phyloP scores from a whole-genome alignment of 1,140 invertebrate species.

The Drosophila kepulauana region DNA sequence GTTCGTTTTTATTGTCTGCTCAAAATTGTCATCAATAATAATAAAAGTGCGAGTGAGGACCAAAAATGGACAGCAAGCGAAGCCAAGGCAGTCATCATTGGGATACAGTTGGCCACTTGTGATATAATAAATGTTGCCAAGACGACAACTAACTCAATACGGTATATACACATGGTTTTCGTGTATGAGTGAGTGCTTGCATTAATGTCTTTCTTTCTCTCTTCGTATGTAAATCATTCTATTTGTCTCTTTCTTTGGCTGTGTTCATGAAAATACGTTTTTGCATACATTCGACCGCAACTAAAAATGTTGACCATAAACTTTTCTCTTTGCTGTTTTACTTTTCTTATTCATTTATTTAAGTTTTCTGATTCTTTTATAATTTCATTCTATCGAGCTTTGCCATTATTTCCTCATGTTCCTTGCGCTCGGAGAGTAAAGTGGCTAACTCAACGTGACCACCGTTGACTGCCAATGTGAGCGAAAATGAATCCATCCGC shows the following conservation, averaged over 20 bases:
- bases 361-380: constrained; percentile 53
- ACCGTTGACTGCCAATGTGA: constrained; percentile 98
- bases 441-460: constrained; percentile 98
- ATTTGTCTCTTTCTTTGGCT: constrained; percentile 22
- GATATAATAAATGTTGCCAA: constrained; percentile 76
- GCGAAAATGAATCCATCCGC: constrained; percentile 99
- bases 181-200: constrained; percentile 19
- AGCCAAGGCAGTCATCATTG: constrained; percentile 25
- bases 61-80: constrained; percentile 55
- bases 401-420: constrained; percentile 99
- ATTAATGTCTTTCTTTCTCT: no score
- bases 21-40: constrained; percentile 83
- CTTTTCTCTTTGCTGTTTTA: constrained; percentile 44
- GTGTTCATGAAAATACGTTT: constrained; percentile 78
- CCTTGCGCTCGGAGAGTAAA: constrained; percentile 98
- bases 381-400: constrained; percentile 86
- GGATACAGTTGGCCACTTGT: constrained; percentile 69
- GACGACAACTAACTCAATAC: constrained; percentile 40
- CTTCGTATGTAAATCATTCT: no score
- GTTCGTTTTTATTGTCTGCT: constrained; percentile 75
- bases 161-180: neutral
- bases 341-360: constrained; percentile 65
- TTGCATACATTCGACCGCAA: constrained; percentile 79
- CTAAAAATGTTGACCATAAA: constrained; percentile 81
- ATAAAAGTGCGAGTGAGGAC: constrained; percentile 62